Base-by-base conservation (phyloP, 2,797 vertebrate species). In the Lagodon rhomboides region DNA sequence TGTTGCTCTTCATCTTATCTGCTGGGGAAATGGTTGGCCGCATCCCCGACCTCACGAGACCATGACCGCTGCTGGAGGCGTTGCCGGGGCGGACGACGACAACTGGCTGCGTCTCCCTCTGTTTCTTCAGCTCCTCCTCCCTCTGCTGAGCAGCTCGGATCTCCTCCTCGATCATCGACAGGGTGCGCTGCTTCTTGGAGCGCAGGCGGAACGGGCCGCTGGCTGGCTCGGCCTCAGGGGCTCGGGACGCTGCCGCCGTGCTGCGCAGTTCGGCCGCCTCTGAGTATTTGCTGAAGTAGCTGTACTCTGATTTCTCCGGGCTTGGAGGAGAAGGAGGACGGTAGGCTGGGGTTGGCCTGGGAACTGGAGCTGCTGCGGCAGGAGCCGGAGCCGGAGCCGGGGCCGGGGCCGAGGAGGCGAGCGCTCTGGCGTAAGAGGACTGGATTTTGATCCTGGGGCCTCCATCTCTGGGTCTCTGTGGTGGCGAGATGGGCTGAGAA, bases 111-210 rank as follows among this genome's bases (percentile, higher is more conserved):
- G 65, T 90, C 85, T 97, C 94, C 56, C 98, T 95, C 91, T 98
- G 96, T 77, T 95, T 97, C 91, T 98, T 98, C 80, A 99, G 94
- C 86, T 99, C 98, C 75, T 99, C 97, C 77, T 99, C 98, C 44
- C 98, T 94, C 61, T 99, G 96, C 93, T 99, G 97, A 64, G 98
- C 97, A 0, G 98, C 98, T 66, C 98, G 96, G 91, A 99, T 99
- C 94, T 99, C 98, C 90, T 99, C 98, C 82, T 99, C 98, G 0
- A 99, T 99, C 98, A 99, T 99, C 0, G 98, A 99, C 88, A 99
- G 91, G 71, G 98, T 99, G 84, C 95, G 92, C 93, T 99, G 98
- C 91, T 99, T 99, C 89, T 96, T 97, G 0, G 98, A 99, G 69
- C 98, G 96, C 80, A 99, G 92, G 87, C 96, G 98, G 94, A 99